These are phyloP conservation scores for Neoarius graeffei DNA, from an alignment of 2,113 vertebrate genomes.

Conservation along the genomic window DNA sequence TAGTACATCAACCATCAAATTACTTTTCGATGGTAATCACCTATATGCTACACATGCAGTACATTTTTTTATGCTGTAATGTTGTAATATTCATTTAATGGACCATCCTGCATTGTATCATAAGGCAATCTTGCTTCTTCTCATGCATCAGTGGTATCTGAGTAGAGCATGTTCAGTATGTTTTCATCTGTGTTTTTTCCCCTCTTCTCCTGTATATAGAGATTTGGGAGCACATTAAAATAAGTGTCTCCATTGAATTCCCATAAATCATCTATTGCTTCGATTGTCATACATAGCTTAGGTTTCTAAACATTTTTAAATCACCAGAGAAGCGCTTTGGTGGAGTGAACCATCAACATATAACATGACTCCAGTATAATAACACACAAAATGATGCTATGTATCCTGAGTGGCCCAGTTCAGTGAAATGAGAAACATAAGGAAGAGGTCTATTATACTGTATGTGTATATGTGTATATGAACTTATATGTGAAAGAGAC, in stretches of 20 bases:
- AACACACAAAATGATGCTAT: slow-evolving; percentile 5
- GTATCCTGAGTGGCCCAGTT: not conserved
- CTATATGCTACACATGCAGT: not conserved
- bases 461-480: not conserved
- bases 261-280: not conserved
- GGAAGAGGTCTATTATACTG: not conserved
- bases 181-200: not conserved
- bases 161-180: not conserved
- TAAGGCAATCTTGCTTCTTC: not conserved
- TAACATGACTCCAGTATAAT: slow-evolving; percentile 17
- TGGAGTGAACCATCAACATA: slow-evolving; percentile 10
- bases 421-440: slow-evolving; percentile 9
- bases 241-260: not conserved
- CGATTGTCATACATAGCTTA: not conserved
- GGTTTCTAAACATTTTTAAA: slow-evolving; percentile 11
- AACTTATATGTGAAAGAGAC: not conserved
- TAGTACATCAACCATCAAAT: not conserved
- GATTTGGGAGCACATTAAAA: not conserved
- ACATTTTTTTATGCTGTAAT: not conserved
- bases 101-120: not conserved
- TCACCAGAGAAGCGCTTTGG: not conserved
- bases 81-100: not conserved
- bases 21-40: not conserved
- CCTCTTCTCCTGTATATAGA: not conserved
- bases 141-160: not conserved